A percentile compares a stretch with the other conserved stretches of the same genome.
phyloP scores from a whole-genome alignment of 2,113 vertebrate species.

The Motacilla alba region DNA sequence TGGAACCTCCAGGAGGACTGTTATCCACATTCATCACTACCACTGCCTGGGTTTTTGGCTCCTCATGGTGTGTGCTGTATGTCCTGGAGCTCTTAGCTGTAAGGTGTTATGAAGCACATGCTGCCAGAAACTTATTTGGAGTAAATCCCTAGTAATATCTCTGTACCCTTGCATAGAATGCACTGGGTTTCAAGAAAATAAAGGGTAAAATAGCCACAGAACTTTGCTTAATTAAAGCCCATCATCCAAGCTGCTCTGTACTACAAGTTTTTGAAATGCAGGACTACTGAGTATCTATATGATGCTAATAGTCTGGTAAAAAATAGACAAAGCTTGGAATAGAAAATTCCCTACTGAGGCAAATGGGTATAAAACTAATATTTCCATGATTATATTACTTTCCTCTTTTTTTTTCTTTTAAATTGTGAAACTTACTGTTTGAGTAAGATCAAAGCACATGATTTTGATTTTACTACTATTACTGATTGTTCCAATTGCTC shows the following conservation, averaged over 20 bases:
- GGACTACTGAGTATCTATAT: background rate
- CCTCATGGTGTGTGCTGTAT: background rate
- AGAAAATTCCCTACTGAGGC: background rate
- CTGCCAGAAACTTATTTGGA: background rate
- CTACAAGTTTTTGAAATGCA: background rate
- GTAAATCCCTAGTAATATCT: background rate
- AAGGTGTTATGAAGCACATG: accelerated
- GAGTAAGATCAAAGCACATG: background rate
- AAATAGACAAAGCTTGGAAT: background rate
- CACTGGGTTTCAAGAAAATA: background rate
- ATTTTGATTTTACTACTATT: background rate
- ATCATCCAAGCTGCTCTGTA: background rate
- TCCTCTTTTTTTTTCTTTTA: background rate
- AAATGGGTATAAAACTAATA: background rate
- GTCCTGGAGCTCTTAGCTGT: background rate
- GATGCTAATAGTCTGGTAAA: background rate
- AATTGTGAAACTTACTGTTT: background rate
- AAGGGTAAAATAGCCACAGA: background rate
- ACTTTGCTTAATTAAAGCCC: background rate
- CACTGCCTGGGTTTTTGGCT: background rate
- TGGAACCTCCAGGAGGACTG: background rate
- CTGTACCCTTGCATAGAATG: background rate
- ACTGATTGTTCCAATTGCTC: background rate
- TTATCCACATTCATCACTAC: background rate
- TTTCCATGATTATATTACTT: background rate